These are phyloP conservation scores for Calephelis virginiensis DNA, from an alignment of 1,140 invertebrate genomes.

Conservation along the genomic window DNA sequence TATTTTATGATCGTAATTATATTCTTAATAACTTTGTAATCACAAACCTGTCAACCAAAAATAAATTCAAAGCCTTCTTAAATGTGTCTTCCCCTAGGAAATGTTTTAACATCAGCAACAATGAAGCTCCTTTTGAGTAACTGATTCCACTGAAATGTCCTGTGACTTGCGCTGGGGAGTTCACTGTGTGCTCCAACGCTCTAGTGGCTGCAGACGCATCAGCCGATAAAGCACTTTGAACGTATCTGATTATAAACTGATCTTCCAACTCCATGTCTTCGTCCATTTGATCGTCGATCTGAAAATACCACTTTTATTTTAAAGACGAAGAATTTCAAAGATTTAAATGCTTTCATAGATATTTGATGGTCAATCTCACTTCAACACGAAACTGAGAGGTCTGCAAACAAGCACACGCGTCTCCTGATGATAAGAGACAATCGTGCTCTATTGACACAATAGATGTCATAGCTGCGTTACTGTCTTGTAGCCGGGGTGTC, in stretches of 20 bases:
- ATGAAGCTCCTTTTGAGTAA: slow-evolving; percentile 82
- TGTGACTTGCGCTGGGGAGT: slow-evolving; percentile 76
- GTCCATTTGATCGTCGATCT: slow-evolving; percentile 44
- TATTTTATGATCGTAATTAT: no score
- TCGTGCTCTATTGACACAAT: no score
- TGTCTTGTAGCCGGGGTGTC: no score
- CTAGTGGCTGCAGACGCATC: slow-evolving; percentile 48
- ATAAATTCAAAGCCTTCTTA: slow-evolving; percentile 79
- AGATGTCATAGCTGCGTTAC: no score
- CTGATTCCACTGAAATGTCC: slow-evolving; percentile 81
- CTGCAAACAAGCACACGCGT: no score
- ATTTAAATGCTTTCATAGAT: no score
- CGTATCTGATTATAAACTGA: slow-evolving; percentile 58
- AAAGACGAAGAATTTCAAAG: not conserved
- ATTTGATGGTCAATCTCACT: no score
- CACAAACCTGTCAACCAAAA: slow-evolving; percentile 76
- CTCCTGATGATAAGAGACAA: no score
- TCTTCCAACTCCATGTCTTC: slow-evolving; percentile 47
- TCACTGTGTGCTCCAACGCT: slow-evolving; percentile 63
- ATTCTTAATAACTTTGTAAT: slow-evolving; percentile 8
- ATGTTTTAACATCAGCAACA: slow-evolving; percentile 87
- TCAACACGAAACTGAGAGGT: no score
- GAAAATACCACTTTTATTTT: not conserved
- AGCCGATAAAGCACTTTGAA: slow-evolving; percentile 59
- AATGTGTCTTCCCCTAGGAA: slow-evolving; percentile 83